phyloP scores from a whole-genome alignment of 2,888 invertebrate species.

The Drosophila mulleri region DNA sequence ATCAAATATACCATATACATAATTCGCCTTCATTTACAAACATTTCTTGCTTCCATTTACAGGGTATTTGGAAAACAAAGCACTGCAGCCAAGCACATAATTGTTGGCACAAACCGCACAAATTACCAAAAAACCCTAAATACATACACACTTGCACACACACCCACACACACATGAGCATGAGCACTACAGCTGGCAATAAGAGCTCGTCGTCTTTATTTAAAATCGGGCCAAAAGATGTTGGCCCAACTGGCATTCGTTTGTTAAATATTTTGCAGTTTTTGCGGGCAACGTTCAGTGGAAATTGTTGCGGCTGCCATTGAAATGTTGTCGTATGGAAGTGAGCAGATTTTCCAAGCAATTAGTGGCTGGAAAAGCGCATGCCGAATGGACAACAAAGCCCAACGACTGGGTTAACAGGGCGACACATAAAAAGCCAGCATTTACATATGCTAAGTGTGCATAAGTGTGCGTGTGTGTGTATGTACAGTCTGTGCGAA shows the following conservation, averaged over 20 bases:
- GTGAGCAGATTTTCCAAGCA: constrained; percentile 76
- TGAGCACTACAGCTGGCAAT: constrained; percentile 21
- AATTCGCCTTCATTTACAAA: neutral
- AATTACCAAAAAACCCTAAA: constrained; percentile 25
- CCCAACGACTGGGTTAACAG: constrained; percentile 43
- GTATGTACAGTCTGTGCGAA: neutral
- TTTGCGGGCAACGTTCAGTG: constrained; percentile 41
- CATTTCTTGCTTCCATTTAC: neutral
- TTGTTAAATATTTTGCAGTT: constrained; percentile 55
- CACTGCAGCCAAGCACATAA: constrained; percentile 35
- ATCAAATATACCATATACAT: neutral
- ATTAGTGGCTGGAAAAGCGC: constrained; percentile 63
- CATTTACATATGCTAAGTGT: neutral
- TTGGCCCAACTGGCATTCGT: constrained; percentile 19
- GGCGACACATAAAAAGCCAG: constrained; percentile 14
- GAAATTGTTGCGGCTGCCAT: constrained; percentile 67
- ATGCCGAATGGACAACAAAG: constrained; percentile 44
- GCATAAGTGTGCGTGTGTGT: neutral
- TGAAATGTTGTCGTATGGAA: constrained; percentile 69
- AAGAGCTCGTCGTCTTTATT: constrained; percentile 38
- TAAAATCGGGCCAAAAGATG: constrained; percentile 48
- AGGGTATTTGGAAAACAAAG: constrained; percentile 17
- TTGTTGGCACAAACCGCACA: constrained; percentile 40
- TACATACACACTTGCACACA: neutral
- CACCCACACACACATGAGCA: neutral